Evolutionary conservation across 1,140 invertebrate genomes (phyloP).

Genomic region (Sycobia sp.): DNA sequence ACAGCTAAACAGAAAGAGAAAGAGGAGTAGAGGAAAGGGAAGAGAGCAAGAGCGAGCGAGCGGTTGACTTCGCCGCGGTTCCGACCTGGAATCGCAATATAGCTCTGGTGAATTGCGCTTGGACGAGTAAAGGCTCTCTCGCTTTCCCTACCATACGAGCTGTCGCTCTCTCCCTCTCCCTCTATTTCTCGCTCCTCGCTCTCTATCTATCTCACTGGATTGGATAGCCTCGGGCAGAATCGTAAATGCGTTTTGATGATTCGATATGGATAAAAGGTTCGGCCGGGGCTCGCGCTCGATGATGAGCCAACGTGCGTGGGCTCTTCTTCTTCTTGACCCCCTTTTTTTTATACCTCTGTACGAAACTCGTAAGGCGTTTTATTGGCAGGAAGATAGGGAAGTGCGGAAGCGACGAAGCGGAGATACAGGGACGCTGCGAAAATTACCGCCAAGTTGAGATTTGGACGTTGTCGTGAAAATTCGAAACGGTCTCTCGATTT

Average conservation of each 20-base stretch:
- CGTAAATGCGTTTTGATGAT: conserved; percentile 26
- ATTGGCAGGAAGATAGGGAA: too few relatives aligned
- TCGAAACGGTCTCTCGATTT: too few relatives aligned
- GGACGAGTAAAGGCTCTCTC: conserved; percentile 2
- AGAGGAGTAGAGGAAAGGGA: not conserved
- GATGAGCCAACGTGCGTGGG: not conserved
- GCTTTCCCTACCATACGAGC: too few relatives aligned
- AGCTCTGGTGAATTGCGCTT: conserved; percentile 20
- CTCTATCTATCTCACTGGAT: too few relatives aligned
- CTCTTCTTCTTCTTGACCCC: too few relatives aligned
- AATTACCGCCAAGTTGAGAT: too few relatives aligned
- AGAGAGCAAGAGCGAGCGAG: not conserved
- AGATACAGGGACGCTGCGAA: too few relatives aligned
- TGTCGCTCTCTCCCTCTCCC: too few relatives aligned
- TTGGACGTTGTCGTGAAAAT: too few relatives aligned
- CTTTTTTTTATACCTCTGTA: not conserved
- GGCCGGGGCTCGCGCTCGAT: not conserved
- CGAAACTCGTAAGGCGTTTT: not conserved
- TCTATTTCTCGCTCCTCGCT: too few relatives aligned
- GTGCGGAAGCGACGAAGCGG: too few relatives aligned
- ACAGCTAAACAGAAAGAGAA: not conserved
- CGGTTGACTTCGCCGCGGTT: not conserved
- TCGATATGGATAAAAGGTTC: conserved; percentile 9
- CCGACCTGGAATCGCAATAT: conserved; percentile 13
- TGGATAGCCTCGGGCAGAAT: conserved; percentile 12